Conservation (phyloP, 1,140 invertebrate species). For the Chlorops oryzae region DNA sequence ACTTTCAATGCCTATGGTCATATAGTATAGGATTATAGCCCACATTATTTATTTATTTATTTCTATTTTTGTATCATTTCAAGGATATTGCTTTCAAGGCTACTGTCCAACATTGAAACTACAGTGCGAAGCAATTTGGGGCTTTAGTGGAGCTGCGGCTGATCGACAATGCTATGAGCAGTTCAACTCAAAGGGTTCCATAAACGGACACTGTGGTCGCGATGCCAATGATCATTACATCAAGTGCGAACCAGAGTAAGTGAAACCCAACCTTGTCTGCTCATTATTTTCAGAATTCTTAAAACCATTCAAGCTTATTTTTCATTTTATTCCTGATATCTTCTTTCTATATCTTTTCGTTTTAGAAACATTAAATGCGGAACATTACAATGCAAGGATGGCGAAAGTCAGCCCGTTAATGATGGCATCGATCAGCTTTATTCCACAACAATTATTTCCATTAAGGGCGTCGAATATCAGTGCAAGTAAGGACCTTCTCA, state of each 20-base stretch:
- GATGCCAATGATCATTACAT: constrained; percentile 71
- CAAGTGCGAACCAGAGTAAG: constrained; percentile 83
- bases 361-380: constrained; percentile 80
- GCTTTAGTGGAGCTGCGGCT: constrained; percentile 67
- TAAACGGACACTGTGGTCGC: constrained; percentile 87
- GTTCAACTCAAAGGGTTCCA: constrained; percentile 89
- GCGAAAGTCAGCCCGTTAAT: constrained; percentile 69
- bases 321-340: neutral
- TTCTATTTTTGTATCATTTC: neutral
- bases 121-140: constrained; percentile 91
- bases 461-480: constrained; percentile 77
- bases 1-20: too few species aligned
- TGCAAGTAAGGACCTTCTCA: constrained; percentile 74
- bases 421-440: constrained; percentile 72
- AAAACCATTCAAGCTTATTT: neutral
- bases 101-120: constrained; percentile 78
- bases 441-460: constrained; percentile 78
- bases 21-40: neutral
- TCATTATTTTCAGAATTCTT: neutral
- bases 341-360: constrained; percentile 9
- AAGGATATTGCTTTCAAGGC: constrained; percentile 86
- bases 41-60: neutral
- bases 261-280: too few species aligned
- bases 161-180: constrained; percentile 85
- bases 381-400: constrained; percentile 82